Evolutionary conservation across 2,797 vertebrate genomes (phyloP), one percentile per base, ranked within the genome.

Genomic region (Tauraco hartlaubi): DNA sequence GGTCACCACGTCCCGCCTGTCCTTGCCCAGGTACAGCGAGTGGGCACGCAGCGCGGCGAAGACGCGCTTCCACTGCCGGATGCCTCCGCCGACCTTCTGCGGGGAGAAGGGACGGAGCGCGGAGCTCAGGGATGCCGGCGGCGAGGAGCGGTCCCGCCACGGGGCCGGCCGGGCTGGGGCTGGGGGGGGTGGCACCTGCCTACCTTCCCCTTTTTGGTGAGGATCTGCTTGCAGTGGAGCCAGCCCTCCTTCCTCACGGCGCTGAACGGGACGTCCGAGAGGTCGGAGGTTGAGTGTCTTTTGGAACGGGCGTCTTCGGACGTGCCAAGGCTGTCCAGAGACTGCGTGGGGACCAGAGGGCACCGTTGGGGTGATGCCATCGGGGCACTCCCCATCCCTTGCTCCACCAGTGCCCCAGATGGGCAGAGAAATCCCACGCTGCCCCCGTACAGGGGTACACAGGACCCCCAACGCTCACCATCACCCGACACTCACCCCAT

Each of bases 131-230:
- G 85, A 28, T 12, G 64, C 71, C 43, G 6, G 4, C 0, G 29
- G 61, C 0, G 11, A n/a, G 61, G 15, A 51, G 31, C 15, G 17
- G 4, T 12, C 22, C 7, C 18, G 6, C 18, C 0, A 29, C 29
- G 0, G 4, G 2, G 64, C 43, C 43, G 29, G 33, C 22, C 9
- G 85, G 78, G 41, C 43, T 29, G 31, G 14, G 21, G 39, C 12
- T 11, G 39, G 39, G 14, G 39, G 11, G 19, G 23, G 41, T 10
- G 17, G 97, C 68, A 10, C 23, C 35, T 16, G 44, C 96, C 23
- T 98, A 99, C 99, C 99, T 99, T 99, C 95, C 99, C 99, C 98
- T 99, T 99, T 98, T 99, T 99, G 26, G 99, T 99, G 98, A 99
- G 99, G 98, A 99, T 99, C 95, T 99, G 99, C 94, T 99, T 99